Base-by-base conservation (phyloP, 2,113 vertebrate genomes). In the Notarius lentiginosus region DNA sequence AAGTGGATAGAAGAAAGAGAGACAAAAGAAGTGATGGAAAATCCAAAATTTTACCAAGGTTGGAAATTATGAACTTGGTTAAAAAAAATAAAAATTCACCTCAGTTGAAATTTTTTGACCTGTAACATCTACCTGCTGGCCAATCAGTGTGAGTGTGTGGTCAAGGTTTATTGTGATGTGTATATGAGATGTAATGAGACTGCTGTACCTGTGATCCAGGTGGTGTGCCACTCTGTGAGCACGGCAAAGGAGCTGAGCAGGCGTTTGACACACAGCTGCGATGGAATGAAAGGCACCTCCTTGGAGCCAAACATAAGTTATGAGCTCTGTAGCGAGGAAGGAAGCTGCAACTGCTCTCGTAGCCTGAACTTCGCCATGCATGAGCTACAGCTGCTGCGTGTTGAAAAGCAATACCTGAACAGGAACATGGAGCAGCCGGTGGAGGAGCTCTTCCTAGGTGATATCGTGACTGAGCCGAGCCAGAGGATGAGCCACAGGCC, bases 301-400 rank as follows among this genome's bases (percentile, higher is more conserved):
- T 97, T 96, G 98, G 94, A 95, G 65, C 95, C 94, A 51, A 94
- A 95, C 1, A 83, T 93, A 51, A 91, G 91, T 88, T 97, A 98
- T 0, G 95, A 97, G 89, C 94, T 99, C 86, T 96, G 96, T 96
- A 96, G 92, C 55, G 97, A 98, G 82, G 97, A 97, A 27, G 96
- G 92, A 0, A 94, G 95, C 89, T 95, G 93, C 0, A 96, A 98
- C 92, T 98, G 97, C 91, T 96, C 96, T 77, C 93, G 92, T 82
- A 97, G 96, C 17, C 93, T 99, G 84, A 97, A 97, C 94, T 97
- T 99, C 63, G 95, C 97, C 93, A 98, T 99, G 97, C 98, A 99
- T 0, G 98, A 99, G 89, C 96, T 99, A 86, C 97, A 99, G 92
- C 96, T 99, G 88, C 95, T 99, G 88, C 94, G 98, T 0, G 95